Evolutionary conservation across 2,797 vertebrate genomes (phyloP), one percentile per base, ranked within the genome.

Genomic region (Gymnoscopelus braueri): DNA sequence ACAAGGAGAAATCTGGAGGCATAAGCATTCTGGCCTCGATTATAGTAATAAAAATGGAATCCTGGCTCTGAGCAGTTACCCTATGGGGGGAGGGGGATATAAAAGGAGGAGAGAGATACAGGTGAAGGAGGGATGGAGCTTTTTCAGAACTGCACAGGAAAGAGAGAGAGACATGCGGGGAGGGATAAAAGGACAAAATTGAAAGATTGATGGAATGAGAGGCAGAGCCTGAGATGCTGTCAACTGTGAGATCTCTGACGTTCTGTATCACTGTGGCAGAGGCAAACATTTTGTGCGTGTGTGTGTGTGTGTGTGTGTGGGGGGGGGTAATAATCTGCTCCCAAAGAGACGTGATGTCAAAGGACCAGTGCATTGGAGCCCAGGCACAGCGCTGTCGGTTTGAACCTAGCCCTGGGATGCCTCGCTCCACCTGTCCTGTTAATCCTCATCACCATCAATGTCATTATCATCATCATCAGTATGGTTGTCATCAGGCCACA

Each of bases 21-120:
- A 87, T 86, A 83, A 81, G 88, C 83, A 87, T 89, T 90, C 80
- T 88, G 84, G 82, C 89, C 89, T 89, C 73, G 81, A 90, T 93
- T 90, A 90, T 87, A 87, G 85, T 86, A 81, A 87, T 90, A 89
- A 91, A 90, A 91, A 91, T 87, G 86, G 84, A 89, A 88, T 85
- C 84, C 62, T n/a, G 78, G 81, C 86, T 87, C 83, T 2, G 24
- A 84, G 86, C 87, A 88, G 90, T 91, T 90, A 85, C 85, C 84
- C 87, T 77, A 80, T 63, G 76, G 83, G 84, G 84, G 67, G 77
- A 74, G 74, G 72, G 78, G 78, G 69, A 74, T 69, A 72, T 64
- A 63, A 15, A 12, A 26, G 19, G 15, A 26, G 5, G 47, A 78
- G 69, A 59, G 79, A 66, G 74, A 71, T 83, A 39, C 84, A 87